phyloP scores from a whole-genome alignment of 2,888 invertebrate genomes.

The Masnerella sp. region DNA sequence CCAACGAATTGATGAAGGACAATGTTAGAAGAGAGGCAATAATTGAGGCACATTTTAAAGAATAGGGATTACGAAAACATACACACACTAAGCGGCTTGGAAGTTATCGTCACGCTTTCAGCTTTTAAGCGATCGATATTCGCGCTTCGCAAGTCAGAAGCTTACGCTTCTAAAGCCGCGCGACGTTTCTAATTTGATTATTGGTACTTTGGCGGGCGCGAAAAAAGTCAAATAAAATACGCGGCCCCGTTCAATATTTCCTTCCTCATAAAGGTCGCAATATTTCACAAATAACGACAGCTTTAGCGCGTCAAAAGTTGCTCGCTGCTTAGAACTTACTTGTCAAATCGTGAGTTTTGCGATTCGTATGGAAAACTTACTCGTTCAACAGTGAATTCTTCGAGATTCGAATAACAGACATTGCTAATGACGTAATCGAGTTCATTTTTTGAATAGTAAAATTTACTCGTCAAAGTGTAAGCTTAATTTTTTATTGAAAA shows the following conservation, averaged over 20 bases:
- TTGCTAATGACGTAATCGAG: too few species aligned
- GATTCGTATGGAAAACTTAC: too few species aligned
- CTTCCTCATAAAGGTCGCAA: slow-evolving; percentile 47
- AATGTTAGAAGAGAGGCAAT: slow-evolving; percentile 41
- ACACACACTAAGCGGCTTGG: slow-evolving; percentile 55
- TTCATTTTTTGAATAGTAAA: too few species aligned
- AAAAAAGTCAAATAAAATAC: slow-evolving; percentile 44
- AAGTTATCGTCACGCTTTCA: slow-evolving; percentile 54
- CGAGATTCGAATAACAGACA: too few species aligned
- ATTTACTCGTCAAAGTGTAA: too few species aligned
- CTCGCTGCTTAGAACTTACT: too few species aligned
- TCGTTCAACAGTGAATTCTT: too few species aligned
- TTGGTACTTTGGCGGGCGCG: slow-evolving; percentile 56
- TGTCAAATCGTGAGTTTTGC: too few species aligned
- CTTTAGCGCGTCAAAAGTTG: slow-evolving; percentile 13
- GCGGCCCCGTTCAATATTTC: slow-evolving; percentile 48
- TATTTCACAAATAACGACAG: slow-evolving; percentile 49
- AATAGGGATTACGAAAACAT: slow-evolving; percentile 46
- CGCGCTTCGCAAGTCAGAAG: slow-evolving; percentile 57
- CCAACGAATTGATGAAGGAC: slow-evolving; percentile 35
- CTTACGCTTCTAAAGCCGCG: slow-evolving; percentile 55
- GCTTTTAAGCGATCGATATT: slow-evolving; percentile 62
- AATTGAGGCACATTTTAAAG: slow-evolving; percentile 50
- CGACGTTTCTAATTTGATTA: slow-evolving; percentile 60
- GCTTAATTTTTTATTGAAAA: too few species aligned